Percentiles rank a stretch among this genome's conserved stretches.
Evolutionary conservation across 2,113 vertebrate genomes (phyloP).

Genomic region (Aldabrachelys gigantea): DNA sequence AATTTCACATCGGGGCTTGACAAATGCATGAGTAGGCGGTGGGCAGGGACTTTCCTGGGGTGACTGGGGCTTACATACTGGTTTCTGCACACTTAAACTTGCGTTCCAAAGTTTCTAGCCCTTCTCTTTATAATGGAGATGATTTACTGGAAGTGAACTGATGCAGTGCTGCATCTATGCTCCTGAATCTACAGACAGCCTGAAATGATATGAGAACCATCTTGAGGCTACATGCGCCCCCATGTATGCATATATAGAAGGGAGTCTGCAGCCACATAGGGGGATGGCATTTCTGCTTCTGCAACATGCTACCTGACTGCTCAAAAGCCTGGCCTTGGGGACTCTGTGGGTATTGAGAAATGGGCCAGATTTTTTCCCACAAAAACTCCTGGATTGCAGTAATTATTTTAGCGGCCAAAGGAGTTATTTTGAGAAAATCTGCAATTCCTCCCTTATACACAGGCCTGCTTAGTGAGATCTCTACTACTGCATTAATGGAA

Average conservation of each 20-base stretch:
- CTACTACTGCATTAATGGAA: background rate
- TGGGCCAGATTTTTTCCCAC: background rate
- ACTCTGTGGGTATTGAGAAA: background rate
- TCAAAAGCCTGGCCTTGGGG: background rate
- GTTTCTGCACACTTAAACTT: background rate
- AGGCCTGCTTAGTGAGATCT: background rate
- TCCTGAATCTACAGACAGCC: background rate
- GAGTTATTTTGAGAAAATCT: background rate
- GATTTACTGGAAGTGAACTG: background rate
- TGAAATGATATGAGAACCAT: background rate
- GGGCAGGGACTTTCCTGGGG: background rate
- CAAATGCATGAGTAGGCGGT: background rate
- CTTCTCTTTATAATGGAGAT: background rate
- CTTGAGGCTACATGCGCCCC: background rate
- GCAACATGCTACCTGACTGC: background rate
- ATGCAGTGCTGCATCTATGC: background rate
- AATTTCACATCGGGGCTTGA: background rate
- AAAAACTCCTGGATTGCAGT: background rate
- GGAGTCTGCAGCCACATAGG: background rate
- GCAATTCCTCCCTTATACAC: background rate
- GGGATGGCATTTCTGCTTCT: background rate
- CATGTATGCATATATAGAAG: background rate
- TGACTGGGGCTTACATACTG: background rate
- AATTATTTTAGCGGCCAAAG: background rate
- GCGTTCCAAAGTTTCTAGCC: fast-evolving